Evolutionary conservation across 2,113 vertebrate genomes (phyloP), one percentile per base, ranked within the genome.

Genomic region (Microtus montanus): DNA sequence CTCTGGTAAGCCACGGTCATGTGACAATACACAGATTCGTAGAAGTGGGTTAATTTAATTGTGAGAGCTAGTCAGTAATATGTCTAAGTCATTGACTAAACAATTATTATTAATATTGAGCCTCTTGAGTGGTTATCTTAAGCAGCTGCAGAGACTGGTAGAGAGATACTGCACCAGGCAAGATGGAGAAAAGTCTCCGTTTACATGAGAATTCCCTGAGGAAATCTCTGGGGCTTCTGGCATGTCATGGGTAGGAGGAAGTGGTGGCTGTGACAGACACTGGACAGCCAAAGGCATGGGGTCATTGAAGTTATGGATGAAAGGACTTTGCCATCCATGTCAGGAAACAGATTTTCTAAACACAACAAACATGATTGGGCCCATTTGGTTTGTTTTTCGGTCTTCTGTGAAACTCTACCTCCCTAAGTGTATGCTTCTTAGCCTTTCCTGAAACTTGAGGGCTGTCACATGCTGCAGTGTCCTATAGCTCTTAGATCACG

Each of bases 401-500:
- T 66, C 68, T 89, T 93, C 63, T 49, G 11, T 61, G 52, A 35
- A 92, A 7, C 20, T 78, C 35, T 75, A 47, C 38, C 3, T 54
- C 75, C 68, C 47, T 96, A 74, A 91, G 30, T 66, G 11, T 64
- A 3, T 75, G 87, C 33, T 77, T 41, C 94, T 94, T 95, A 61
- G 93, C 92, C 70, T 68, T 92, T 54, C 44, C 30, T 22, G 15
- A 14, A n/a, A 35, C 22, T 91, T 28, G 8, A 35, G 26, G 28
- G 4, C 1, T 83, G 30, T 47, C 52, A 2, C 14, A 4, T 20
- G 19, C 38, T 82, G 30, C 85, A 11, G 41, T 28, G 49, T 33
- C 28, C 8, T n/a, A 0, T 75, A 66, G 28, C 84, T 90, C 66
- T 47, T 61, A 61, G 71, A 38, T 73, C 79, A 87, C 74, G 75